phyloP scores from a whole-genome alignment of 2,797 vertebrate species.

The Astyanax mexicanus region DNA sequence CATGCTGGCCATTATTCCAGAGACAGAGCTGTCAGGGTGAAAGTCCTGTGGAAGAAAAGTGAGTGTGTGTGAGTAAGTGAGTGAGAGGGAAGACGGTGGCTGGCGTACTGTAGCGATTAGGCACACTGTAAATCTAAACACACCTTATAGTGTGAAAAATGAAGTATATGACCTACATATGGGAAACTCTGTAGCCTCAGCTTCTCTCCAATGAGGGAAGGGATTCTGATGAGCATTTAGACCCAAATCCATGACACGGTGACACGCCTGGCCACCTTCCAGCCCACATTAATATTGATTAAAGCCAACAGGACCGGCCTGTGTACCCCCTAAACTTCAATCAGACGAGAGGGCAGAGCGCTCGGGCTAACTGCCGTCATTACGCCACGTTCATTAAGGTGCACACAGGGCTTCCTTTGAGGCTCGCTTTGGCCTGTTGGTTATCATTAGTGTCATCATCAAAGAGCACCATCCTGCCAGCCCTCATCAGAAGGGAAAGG shows the following conservation, averaged over 20 bases:
- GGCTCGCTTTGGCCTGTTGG: conserved; percentile 60
- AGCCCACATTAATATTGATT: conserved; percentile 62
- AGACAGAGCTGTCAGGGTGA: conserved; percentile 6
- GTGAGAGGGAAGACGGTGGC: not conserved
- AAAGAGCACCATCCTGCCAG: conserved; percentile 52
- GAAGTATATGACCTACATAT: no score
- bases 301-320: conserved; percentile 58
- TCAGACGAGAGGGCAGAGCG: conserved; percentile 32
- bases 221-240: conserved; percentile 22
- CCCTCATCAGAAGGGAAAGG: conserved; percentile 67
- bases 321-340: conserved; percentile 45
- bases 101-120: not conserved
- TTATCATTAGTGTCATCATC: conserved; percentile 76
- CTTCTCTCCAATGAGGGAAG: not conserved
- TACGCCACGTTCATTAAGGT: conserved; percentile 45
- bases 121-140: conserved; percentile 28
- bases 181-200: not conserved
- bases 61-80: not conserved
- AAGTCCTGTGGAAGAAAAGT: conserved; percentile 18
- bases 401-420: conserved; percentile 53
- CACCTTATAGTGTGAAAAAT: no score
- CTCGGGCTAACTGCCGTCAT: conserved; percentile 50
- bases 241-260: conserved; percentile 31
- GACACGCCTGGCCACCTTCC: conserved; percentile 50
- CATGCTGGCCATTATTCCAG: conserved; percentile 25